phyloP scores from a whole-genome alignment of 2,113 vertebrate genomes.

The Australoheros scitulus region DNA sequence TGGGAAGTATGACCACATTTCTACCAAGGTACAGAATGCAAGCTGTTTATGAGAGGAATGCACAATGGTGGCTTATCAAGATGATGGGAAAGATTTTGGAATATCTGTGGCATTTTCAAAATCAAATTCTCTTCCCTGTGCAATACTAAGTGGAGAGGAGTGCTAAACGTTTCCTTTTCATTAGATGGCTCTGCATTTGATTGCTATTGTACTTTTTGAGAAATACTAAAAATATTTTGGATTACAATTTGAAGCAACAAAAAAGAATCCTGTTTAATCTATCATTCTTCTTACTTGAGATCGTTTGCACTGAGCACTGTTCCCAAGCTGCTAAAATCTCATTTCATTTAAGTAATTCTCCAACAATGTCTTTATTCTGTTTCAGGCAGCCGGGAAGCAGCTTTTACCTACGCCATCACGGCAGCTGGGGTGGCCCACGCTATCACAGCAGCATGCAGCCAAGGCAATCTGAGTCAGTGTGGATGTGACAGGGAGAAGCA shows the following conservation, averaged over 20 bases:
- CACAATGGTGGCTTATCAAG: slow-evolving; percentile 30
- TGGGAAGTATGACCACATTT: slow-evolving; percentile 62
- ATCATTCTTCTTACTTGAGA: background rate
- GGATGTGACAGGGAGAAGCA: slow-evolving; percentile 99
- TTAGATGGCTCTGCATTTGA: too few species aligned
- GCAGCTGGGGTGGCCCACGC: slow-evolving; percentile 96
- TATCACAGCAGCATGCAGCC: slow-evolving; percentile 96
- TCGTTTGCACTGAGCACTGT: too few species aligned
- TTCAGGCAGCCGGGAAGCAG: slow-evolving; percentile 96
- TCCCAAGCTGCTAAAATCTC: background rate
- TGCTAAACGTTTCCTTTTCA: background rate
- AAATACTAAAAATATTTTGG: too few species aligned
- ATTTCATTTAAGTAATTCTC: background rate
- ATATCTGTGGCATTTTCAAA: background rate
- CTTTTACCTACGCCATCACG: slow-evolving; percentile 98
- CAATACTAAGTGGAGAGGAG: background rate
- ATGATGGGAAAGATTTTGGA: background rate
- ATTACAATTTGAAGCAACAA: background rate
- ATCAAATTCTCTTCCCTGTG: background rate
- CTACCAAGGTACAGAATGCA: slow-evolving; percentile 63
- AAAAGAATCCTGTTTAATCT: background rate
- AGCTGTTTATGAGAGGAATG: slow-evolving; percentile 21
- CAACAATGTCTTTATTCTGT: slow-evolving; percentile 55
- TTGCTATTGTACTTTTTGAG: too few species aligned
- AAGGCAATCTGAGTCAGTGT: slow-evolving; percentile 98